Evolutionary conservation across 2,888 invertebrate genomes (phyloP).

Genomic region (Drosophila formosana): DNA sequence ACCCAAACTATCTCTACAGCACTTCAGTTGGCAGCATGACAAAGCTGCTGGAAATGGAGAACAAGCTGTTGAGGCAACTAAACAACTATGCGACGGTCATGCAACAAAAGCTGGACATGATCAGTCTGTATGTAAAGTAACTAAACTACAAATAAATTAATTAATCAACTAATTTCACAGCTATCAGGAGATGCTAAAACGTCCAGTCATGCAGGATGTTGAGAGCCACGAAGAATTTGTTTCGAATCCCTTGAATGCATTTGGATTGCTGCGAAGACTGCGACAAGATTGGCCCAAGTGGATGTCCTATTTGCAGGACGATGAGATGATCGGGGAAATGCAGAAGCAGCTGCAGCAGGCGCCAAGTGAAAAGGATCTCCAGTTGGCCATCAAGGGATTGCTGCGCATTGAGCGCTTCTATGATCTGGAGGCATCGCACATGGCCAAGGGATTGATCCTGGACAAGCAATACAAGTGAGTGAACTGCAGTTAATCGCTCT

Average conservation of each 20-base stretch:
- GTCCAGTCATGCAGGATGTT: neutral
- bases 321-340: slow-evolving; percentile 16
- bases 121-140: slow-evolving; percentile 35
- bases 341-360: slow-evolving; percentile 11
- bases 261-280: slow-evolving; percentile 37
- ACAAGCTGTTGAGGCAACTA: slow-evolving; percentile 17
- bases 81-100: slow-evolving; percentile 19
- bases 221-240: slow-evolving; percentile 34
- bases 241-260: slow-evolving; percentile 50
- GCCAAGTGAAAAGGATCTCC: slow-evolving; percentile 35
- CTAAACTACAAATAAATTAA: neutral
- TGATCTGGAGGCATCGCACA: slow-evolving; percentile 44
- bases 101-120: slow-evolving; percentile 42
- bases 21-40: slow-evolving; percentile 29
- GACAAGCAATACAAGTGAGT: slow-evolving; percentile 39
- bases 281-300: slow-evolving; percentile 56
- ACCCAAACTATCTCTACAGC: slow-evolving; percentile 20
- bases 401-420: slow-evolving; percentile 43
- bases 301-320: slow-evolving; percentile 38
- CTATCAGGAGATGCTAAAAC: slow-evolving; percentile 30
- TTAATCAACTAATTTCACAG: slow-evolving; percentile 12
- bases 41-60: slow-evolving; percentile 41
- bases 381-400: slow-evolving; percentile 29
- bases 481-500: neutral
- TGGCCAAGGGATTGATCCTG: slow-evolving; percentile 48